Conservation (phyloP, 2,888 invertebrate genomes). For the Sphaerophoria taeniata region DNA sequence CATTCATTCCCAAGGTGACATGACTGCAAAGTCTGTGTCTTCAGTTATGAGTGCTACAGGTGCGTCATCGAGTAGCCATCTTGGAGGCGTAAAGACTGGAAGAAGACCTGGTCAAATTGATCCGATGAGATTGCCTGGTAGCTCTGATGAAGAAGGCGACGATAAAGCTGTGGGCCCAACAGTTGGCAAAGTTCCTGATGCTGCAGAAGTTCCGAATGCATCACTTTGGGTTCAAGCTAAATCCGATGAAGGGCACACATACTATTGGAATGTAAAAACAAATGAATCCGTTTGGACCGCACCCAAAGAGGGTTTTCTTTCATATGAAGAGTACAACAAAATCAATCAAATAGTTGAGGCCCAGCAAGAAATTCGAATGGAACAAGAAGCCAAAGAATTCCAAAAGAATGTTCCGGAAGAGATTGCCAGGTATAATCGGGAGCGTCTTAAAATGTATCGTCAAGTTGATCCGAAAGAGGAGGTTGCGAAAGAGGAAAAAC, state of each 20-base stretch:
- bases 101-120: conserved; percentile 78
- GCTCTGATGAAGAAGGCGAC: conserved; percentile 78
- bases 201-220: conserved; percentile 78
- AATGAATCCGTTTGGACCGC: conserved; percentile 91
- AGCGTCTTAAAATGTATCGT: conserved; percentile 79
- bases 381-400: conserved; percentile 82
- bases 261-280: conserved; percentile 94
- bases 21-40: conserved; percentile 80
- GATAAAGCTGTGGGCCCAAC: conserved; percentile 76
- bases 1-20: conserved; percentile 84
- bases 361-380: conserved; percentile 83
- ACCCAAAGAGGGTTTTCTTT: conserved; percentile 89
- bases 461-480: conserved; percentile 78
- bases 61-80: conserved; percentile 27
- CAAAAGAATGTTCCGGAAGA: conserved; percentile 83
- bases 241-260: conserved; percentile 89
- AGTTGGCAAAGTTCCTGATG: conserved; percentile 78
- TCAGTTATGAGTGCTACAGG: conserved; percentile 77
- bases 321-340: conserved; percentile 86
- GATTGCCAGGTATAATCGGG: conserved; percentile 82
- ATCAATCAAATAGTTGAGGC: conserved; percentile 83
- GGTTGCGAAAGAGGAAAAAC: conserved; percentile 81
- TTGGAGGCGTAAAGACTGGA: conserved; percentile 26
- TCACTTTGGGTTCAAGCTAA: conserved; percentile 91
- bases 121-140: conserved; percentile 80